phyloP scores from a whole-genome alignment of 2,888 invertebrate genomes.

The Eupithecia vulgata region DNA sequence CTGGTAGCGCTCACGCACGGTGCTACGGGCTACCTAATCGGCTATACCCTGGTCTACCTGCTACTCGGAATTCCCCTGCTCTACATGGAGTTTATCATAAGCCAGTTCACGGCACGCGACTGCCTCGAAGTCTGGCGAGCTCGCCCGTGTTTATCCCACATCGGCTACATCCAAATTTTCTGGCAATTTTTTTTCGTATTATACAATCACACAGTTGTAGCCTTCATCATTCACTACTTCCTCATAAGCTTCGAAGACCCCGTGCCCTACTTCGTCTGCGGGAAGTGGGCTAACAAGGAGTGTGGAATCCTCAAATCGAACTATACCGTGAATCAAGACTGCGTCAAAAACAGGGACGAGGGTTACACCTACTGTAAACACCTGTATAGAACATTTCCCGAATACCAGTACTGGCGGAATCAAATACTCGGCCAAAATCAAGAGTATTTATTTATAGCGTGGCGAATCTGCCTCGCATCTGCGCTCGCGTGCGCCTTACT shows the following conservation, averaged over 20 bases:
- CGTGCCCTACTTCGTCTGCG: slow-evolving; percentile 67
- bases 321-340: slow-evolving; percentile 67
- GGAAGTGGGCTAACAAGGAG: slow-evolving; percentile 56
- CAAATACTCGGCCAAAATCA: slow-evolving; percentile 46
- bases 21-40: slow-evolving; percentile 56
- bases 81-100: slow-evolving; percentile 71
- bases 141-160: slow-evolving; percentile 64
- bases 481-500: slow-evolving; percentile 52
- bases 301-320: slow-evolving; percentile 63
- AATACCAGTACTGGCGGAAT: slow-evolving; percentile 69
- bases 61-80: slow-evolving; percentile 68
- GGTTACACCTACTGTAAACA: slow-evolving; percentile 54
- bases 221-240: slow-evolving; percentile 70
- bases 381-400: slow-evolving; percentile 64
- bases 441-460: slow-evolving; percentile 54
- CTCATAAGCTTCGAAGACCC: slow-evolving; percentile 71
- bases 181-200: slow-evolving; percentile 61
- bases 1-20: slow-evolving; percentile 56
- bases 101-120: slow-evolving; percentile 73
- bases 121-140: slow-evolving; percentile 69
- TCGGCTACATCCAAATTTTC: slow-evolving; percentile 63
- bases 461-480: slow-evolving; percentile 69
- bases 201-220: slow-evolving; percentile 58
- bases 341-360: slow-evolving; percentile 51
- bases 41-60: slow-evolving; percentile 50